Base-by-base conservation (phyloP, 2,797 vertebrate genomes). In the Karalla daura region DNA sequence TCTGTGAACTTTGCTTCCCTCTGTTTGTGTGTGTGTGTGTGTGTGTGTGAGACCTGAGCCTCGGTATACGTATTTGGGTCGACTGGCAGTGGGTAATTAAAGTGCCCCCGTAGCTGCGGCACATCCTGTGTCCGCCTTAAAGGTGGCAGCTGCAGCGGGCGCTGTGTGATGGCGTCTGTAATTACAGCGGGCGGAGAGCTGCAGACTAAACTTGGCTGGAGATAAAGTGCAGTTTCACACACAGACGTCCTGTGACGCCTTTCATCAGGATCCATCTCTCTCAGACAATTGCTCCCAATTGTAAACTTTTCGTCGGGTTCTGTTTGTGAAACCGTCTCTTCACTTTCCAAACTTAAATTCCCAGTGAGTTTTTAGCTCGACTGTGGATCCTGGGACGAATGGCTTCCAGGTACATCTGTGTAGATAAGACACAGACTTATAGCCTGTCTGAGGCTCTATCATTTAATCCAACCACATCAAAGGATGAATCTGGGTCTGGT, bases 81-180 rank as follows among this genome's bases (percentile, higher is more conserved):
- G 70, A 78, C 62, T 77, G n/a, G n/a, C n/a, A 90, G 83, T 49
- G 53, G 72, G 81, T 91, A 90, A 91, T 93, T 93, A 91, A 71
- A 74, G 56, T 14, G 59, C 44, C 64, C 36, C 61, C 80, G 89
- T 88, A 80, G 70, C 66, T 52, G 61, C 46, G 7, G 55, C 54
- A 55, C 74, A 70, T 78, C 70, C 67, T 70, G 35, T 72, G 73
- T 77, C 66, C 12, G 60, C 72, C 62, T 73, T 76, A 43, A 83
- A 86, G 81, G 83, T 88, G 87, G 81, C 85, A 72, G 75, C 70
- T 45, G 81, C 20, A 40, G 67, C 55, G 52, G 64, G 45, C 46
- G 6, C 55, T 53, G 62, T 61, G 73, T 68, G 78, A 85, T 74
- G 76, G 77, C 86, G 53, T 74, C 76, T 81, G 81, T 86, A 85